Evolutionary conservation across 2,888 invertebrate genomes (phyloP).

Genomic region (Osedax fenrisi): DNA sequence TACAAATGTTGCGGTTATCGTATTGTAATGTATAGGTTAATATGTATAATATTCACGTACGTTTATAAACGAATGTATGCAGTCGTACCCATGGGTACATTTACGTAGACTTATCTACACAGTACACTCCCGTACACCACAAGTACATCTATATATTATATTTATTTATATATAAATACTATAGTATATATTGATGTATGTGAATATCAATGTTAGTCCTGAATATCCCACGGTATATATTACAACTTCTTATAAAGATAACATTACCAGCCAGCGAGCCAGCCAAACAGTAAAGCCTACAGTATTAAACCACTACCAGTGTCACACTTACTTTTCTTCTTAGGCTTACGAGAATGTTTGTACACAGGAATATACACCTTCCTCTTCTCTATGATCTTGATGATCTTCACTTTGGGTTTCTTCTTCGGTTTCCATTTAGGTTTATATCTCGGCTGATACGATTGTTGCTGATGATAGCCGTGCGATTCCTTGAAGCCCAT

Average conservation of each 20-base stretch:
- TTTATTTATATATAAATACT: not conserved
- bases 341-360: not conserved
- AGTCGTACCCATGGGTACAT: not conserved
- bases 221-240: no score
- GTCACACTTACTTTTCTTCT: not conserved
- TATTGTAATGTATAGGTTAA: no score
- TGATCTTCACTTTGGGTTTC: not conserved
- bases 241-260: not conserved
- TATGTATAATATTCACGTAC: no score
- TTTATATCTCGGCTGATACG: not conserved
- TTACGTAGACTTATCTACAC: not conserved
- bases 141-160: not conserved
- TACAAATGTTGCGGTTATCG: no score
- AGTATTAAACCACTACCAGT: not conserved
- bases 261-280: not conserved
- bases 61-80: not conserved
- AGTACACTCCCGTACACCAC: not conserved
- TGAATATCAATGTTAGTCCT: not conserved
- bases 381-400: not conserved
- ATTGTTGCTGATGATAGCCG: not conserved
- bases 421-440: not conserved
- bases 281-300: not conserved
- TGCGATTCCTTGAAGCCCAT: no score
- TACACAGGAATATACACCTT: slow-evolving; percentile 12
- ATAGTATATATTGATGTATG: not conserved